Base-by-base conservation (phyloP, 2,888 invertebrate genomes). In the Andrena hattorfiana region DNA sequence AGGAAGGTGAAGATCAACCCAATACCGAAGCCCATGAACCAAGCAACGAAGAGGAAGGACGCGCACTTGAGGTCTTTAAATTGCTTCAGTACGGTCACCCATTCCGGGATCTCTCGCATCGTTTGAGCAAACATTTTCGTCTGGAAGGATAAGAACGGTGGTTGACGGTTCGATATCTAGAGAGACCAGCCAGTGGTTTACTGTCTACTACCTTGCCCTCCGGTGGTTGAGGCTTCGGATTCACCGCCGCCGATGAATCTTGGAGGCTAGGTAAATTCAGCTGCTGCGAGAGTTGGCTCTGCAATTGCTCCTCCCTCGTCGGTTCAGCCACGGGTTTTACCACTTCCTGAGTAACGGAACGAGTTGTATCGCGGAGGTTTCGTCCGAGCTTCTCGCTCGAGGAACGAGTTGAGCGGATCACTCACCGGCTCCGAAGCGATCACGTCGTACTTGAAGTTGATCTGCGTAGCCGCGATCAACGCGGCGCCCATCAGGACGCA, bases 11-110 rank as follows among this genome's bases (percentile, higher is more conserved):
- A 99, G 90, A 99, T 99, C 89, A 99, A 95, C 0, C 99, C 99
- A 91, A 99, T 99, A 73, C 99, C 99, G 93, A 99, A 98, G 74
- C 99, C 99, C 99, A 99, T 99, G 94, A 98, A 99, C 98, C 99
- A 99, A 67, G 99, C 98, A 48, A 99, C 98, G 94, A 99, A 98
- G 67, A 99, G 95, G 94, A 99, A 98, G 0, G 98, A 97, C 16
- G 97, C 97, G 86, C 98, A 98, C 94, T 98, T 98, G 74, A 98
- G 94, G 93, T 98, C 97, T 91, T 97, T 97, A 94, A 98, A 98
- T 92, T 98, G 97, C 84, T 97, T 96, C 89, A 99, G 95, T 71
- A 99, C 98, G 0, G 98, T 97, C 90, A 98, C 96, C 99, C 99
- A 99, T 95, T 99, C 98, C 6, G 98, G 98, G 94, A 99, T 97